phyloP scores from a whole-genome alignment of 2,113 vertebrate genomes.

The Catharus minimus region DNA sequence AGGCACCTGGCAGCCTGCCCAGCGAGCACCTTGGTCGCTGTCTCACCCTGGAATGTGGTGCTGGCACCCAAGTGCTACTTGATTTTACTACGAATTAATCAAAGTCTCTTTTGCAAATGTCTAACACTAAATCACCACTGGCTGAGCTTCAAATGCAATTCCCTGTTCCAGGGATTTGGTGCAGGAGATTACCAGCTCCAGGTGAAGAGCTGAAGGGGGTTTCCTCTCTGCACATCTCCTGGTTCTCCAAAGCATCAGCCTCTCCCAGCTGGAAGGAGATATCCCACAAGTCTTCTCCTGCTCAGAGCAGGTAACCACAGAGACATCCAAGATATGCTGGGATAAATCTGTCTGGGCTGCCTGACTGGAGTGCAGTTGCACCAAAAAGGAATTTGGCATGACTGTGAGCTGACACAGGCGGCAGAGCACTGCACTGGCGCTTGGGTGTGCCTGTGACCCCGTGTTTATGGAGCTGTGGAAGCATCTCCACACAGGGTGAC shows the following conservation, averaged over 20 bases:
- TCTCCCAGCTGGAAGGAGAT: slow-evolving; percentile 41
- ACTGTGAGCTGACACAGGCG: accelerated
- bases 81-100: slow-evolving; percentile 63
- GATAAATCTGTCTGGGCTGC: background rate
- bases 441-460: background rate
- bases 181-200: background rate
- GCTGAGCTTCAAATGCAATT: background rate
- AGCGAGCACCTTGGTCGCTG: slow-evolving; percentile 29
- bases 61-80: slow-evolving; percentile 43
- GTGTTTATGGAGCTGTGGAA: accelerated
- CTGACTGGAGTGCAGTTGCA: background rate
- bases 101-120: slow-evolving; percentile 27
- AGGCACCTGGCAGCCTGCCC: slow-evolving; percentile 47
- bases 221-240: slow-evolving; percentile 22
- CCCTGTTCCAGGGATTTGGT: background rate
- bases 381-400: background rate
- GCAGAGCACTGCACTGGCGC: background rate
- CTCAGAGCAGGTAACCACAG: slow-evolving; percentile 18
- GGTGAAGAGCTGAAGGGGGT: slow-evolving; percentile 45
- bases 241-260: background rate
- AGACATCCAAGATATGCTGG: background rate
- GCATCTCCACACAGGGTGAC: background rate
- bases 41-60: slow-evolving; percentile 58
- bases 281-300: slow-evolving; percentile 18
- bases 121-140: slow-evolving; percentile 29